Base-by-base conservation (phyloP, 2,113 vertebrate species). In the Acrocephalus arundinaceus region DNA sequence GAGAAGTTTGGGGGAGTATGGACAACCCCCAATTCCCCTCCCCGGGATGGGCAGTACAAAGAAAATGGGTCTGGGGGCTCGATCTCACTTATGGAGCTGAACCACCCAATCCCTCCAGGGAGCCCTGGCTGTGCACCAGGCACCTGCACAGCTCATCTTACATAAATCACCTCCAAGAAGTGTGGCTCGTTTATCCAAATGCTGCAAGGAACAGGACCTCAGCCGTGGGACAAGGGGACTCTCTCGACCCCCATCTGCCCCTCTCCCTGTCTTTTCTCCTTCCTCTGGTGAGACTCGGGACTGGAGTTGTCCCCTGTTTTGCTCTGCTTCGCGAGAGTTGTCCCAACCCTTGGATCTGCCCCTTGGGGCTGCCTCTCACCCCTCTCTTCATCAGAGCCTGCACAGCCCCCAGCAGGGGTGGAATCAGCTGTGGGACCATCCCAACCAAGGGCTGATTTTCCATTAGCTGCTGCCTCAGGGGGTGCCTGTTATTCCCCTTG, bases 81-180 rank as follows among this genome's bases (percentile, higher is more conserved):
- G 0, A 10, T 48, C 33, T 68, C 54, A 13, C 25, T 31, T 39
- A 13, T 22, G 48, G 70, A 87, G 24, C 7, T 66, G 51, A 62
- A 31, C 8, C n/a, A 70, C 15, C 13, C 37, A 10, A 21, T 24
- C 30, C 22, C 39, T 41, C 20, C 39, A 33, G 41, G 30, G 11
- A 35, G 8, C 1, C 13, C 74, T 3, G 7, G 6, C 15, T 23
- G 10, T 30, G 33, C 45, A 48, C 24, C n/a, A 25, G 59, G n/a
- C 21, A 54, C n/a, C 70, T 35, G 10, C 61, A 41, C 48, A n/a
- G 57, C 23, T 84, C 68, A 28, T 28, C 23, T n/a, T 25, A 25
- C 13, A 1, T 9, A 12, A 27, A 24, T 43, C 1, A 0, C 27
- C 33, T 41, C 33, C 37, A 11, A 30, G 46, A 35, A 57, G 19